Conservation (phyloP, 2,797 vertebrate genomes). For the Myiotriccus ornatus region DNA sequence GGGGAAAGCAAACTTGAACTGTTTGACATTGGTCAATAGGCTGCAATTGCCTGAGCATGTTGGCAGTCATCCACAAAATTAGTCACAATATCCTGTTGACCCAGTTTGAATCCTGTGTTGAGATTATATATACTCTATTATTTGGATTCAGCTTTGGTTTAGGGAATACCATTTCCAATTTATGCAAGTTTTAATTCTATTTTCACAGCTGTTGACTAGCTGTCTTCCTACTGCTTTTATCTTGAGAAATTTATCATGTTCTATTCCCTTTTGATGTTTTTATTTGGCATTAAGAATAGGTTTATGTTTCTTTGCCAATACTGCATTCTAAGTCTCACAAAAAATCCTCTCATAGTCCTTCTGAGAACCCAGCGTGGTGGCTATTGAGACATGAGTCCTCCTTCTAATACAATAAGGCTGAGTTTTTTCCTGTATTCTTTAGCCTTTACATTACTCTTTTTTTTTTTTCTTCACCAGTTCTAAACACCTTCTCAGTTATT, state of each 20-base stretch:
- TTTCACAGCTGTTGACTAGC: conserved; percentile 43
- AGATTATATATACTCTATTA: conserved; percentile 13
- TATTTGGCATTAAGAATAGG: conserved; percentile 16
- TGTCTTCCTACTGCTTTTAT: conserved; percentile 18
- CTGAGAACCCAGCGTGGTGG: background rate
- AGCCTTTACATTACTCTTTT: background rate
- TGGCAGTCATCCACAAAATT: conserved; percentile 43
- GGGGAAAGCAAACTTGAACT: conserved; percentile 42
- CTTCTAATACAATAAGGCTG: background rate
- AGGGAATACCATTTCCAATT: conserved; percentile 17
- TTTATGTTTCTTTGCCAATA: conserved; percentile 12
- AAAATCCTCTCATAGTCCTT: background rate
- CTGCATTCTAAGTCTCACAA: background rate
- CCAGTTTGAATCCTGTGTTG: conserved; percentile 36
- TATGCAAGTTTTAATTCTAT: conserved; percentile 51
- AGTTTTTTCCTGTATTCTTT: background rate
- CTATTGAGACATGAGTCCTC: background rate
- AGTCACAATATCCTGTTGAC: background rate
- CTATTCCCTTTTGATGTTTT: background rate
- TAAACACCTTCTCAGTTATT: background rate
- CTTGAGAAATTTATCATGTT: conserved; percentile 23
- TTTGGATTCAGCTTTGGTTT: conserved; percentile 38
- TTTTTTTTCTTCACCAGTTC: background rate
- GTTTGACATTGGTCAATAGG: conserved; percentile 63
- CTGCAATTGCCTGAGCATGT: conserved; percentile 1